Evolutionary conservation across 2,797 vertebrate species (phyloP), one percentile per base, ranked within the genome.

Genomic region (Ambastaia sidthimunki): DNA sequence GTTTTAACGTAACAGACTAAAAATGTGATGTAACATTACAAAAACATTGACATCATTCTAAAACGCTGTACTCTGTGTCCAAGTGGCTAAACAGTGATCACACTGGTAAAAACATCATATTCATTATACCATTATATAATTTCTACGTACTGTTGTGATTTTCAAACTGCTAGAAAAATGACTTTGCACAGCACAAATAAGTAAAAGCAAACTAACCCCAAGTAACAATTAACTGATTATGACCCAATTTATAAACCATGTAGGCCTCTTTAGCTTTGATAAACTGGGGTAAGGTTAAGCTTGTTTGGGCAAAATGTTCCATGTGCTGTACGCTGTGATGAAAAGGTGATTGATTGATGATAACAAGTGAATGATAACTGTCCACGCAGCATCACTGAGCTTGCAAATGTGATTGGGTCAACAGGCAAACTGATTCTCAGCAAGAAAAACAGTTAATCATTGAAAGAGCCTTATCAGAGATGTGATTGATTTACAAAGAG

Each of bases 401-500:
- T 70, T 91, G 93, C 91, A 73, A 86, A 85, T 85, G 85, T 3
- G 86, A 93, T 90, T 72, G 82, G 79, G 85, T 86, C 86, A 70
- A 86, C 83, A 85, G 88, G 86, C 88, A 88, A 91, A 92, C 88
- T 87, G 90, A 92, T 89, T 87, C 90, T 94, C 93, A 93, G 94
- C 93, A 94, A 65, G 89, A 94, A 93, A 89, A 89, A 69, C 82
- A 62, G 94, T 94, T 95, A 94, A 94, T 95, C 84, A 94, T 95
- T 94, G 80, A 16, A 16, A 68, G 50, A 60, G 77, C 12, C 90
- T 95, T 96, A 96, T 97, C 95, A 90, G 88, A 80, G 78, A 91
- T 91, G 92, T 88, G 89, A 95, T 91, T 93, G 94, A 95, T 95
- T 94, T 92, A 93, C 92, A 82, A 92, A 90, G 88, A 90, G 91